Conservation (phyloP, 2,888 invertebrate genomes). For the Hirudinaria manillensis region DNA sequence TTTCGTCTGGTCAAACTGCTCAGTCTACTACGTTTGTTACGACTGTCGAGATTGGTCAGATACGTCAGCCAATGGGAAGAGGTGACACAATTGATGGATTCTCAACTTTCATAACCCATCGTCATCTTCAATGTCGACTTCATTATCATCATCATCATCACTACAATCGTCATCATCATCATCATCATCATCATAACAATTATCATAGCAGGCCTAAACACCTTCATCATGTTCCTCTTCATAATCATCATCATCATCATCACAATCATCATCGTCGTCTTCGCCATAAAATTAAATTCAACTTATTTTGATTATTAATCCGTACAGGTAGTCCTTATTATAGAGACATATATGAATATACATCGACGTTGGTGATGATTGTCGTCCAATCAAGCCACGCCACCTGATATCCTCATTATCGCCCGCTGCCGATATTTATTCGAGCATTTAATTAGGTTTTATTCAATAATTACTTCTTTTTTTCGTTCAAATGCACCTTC, state of each 20-base stretch:
- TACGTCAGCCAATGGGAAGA: slow-evolving; percentile 99
- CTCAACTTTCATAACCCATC: background rate
- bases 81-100: slow-evolving; percentile 59
- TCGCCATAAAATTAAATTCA: background rate
- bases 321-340: too few relatives aligned
- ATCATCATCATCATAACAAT: background rate
- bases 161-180: background rate
- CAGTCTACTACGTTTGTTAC: slow-evolving; percentile 85
- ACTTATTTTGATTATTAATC: background rate
- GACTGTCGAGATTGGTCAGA: slow-evolving; percentile 90
- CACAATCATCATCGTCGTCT: slow-evolving; percentile 19
- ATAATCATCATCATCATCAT: slow-evolving; percentile 25
- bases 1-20: slow-evolving; percentile 92
- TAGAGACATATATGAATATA: too few relatives aligned
- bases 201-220: background rate
- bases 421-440: too few relatives aligned
- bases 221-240: slow-evolving; percentile 26
- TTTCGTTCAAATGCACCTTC: too few relatives aligned
- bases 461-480: too few relatives aligned
- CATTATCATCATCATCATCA: background rate
- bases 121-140: background rate
- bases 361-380: too few relatives aligned
- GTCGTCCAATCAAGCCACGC: too few relatives aligned
- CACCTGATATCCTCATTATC: too few relatives aligned
- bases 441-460: too few relatives aligned